phyloP scores from a whole-genome alignment of 2,888 invertebrate species.

The Ormyrus pomaceus region DNA sequence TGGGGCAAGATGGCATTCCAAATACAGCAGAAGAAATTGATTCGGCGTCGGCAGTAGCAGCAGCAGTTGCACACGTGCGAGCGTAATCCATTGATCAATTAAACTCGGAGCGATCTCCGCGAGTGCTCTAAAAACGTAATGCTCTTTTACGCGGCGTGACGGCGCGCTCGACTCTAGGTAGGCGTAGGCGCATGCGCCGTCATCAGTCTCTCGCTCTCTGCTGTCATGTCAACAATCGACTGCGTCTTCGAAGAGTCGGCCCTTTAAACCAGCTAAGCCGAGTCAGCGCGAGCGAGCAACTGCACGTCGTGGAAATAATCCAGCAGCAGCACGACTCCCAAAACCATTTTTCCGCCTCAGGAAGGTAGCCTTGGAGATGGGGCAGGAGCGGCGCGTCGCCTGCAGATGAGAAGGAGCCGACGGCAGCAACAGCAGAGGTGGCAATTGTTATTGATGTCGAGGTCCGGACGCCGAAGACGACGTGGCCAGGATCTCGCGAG shows the following conservation, averaged over 20 bases:
- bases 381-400: background rate
- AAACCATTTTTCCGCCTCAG: background rate
- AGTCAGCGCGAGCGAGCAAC: background rate
- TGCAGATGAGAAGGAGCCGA: conserved; percentile 12
- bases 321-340: background rate
- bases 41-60: too few relatives aligned
- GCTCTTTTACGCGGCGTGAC: too few relatives aligned
- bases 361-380: conserved; percentile 9
- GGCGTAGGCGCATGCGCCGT: conserved; percentile 44
- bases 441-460: conserved; percentile 25
- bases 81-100: too few relatives aligned
- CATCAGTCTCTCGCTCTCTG: conserved; percentile 19
- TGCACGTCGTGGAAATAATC: background rate
- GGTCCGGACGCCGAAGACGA: conserved; percentile 17
- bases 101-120: background rate
- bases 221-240: conserved; percentile 57
- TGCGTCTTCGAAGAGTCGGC: conserved; percentile 21
- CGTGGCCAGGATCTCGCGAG: background rate
- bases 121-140: background rate
- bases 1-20: too few relatives aligned
- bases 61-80: too few relatives aligned
- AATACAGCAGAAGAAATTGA: too few relatives aligned
- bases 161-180: background rate
- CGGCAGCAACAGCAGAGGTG: background rate
- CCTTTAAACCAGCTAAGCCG: background rate